Evolutionary conservation across 1,140 invertebrate species (phyloP), one percentile per base, ranked within the genome.

Genomic region (Ceratosolen solmsi): DNA sequence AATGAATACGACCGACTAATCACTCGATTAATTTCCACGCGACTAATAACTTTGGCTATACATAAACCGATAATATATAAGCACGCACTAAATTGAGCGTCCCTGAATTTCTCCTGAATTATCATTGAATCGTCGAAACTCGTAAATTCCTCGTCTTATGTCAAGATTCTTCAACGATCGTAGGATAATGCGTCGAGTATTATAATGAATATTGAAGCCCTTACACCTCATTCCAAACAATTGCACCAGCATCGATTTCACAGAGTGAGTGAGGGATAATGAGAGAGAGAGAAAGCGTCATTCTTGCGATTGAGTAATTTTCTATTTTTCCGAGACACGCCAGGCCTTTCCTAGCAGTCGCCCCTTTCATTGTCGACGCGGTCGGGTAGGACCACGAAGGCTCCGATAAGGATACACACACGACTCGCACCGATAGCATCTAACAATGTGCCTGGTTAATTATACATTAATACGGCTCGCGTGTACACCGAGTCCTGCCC

Each of bases 381-480:
- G 25, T 27, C 60, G 30, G 30, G 72, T 68, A 11, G 58, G 33
- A 36, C 15, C 41, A 20, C 38, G 84, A 82, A 84, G 49, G 41
- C 78, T 68, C 80, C 86, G 89, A 90, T 90, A 90, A 90, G 87
- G 73, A 70, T 63, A 51, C 54, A 60, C 41, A 58, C 58, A 72
- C 70, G 30, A 70, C 25, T 36, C 36, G 13, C n/a, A 17, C 25
- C 85, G 89, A 91, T 91, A 90, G 70, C 77, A 91, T 91, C 90
- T 89, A 65, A 88, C 88, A 88, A 87, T 84, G 87, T 84, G 85
- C 82, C 87, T 85, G 85, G 89, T 89, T 91, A 91, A 91, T 91
- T 91, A 91, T 90, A 91, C 88, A 90, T 91, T 91, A 91, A 91
- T 91, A 87, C 86, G 72, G 71, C 82, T 83, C 77, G 82, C 77